Percentiles rank a stretch among this genome's conserved stretches.
Conservation (phyloP, 2,113 vertebrate genomes). For the Charadrius vociferus region DNA sequence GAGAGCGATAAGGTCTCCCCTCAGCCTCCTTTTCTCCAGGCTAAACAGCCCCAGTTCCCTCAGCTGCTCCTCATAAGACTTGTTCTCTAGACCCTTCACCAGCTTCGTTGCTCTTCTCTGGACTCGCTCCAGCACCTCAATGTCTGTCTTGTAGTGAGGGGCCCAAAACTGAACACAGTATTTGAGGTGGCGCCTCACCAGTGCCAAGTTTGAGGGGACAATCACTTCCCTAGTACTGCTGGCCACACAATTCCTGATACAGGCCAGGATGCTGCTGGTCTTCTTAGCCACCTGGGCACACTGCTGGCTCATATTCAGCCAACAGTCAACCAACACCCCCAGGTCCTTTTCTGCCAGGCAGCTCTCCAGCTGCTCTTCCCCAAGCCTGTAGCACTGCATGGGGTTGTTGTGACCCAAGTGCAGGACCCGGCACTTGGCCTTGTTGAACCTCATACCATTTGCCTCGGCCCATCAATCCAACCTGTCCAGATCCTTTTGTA, state of each 20-base stretch:
- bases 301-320: rapidly evolving
- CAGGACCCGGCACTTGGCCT: neutral
- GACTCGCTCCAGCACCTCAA: rapidly evolving
- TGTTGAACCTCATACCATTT: neutral
- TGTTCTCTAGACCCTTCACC: neutral
- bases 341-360: rapidly evolving
- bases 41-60: neutral
- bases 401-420: neutral
- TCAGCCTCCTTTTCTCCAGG: neutral
- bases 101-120: neutral
- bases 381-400: neutral
- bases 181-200: rapidly evolving
- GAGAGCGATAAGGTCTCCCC: neutral
- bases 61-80: rapidly evolving
- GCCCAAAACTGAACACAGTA: neutral
- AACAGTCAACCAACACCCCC: rapidly evolving
- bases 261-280: neutral
- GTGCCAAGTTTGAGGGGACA: rapidly evolving
- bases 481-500: neutral
- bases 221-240: neutral
- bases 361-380: neutral
- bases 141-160: neutral
- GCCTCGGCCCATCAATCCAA: rapidly evolving
- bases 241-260: neutral
- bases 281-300: neutral